Percentiles rank a stretch among this genome's conserved stretches.
phyloP scores from a whole-genome alignment of 1,140 invertebrate genomes.

The Hyles vespertilio region DNA sequence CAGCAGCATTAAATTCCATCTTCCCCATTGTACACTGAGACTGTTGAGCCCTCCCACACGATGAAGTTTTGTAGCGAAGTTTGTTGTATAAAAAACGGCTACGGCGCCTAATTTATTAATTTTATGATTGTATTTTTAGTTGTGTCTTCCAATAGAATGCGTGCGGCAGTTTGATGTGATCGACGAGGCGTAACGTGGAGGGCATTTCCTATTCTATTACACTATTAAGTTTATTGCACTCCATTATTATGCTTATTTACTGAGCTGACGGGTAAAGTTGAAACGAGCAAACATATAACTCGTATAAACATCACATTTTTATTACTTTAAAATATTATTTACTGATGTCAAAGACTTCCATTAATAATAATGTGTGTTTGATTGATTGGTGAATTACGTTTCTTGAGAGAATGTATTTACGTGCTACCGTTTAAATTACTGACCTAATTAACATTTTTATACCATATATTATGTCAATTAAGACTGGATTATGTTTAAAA shows the following conservation, averaged over 20 bases:
- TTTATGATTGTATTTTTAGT: slow-evolving; percentile 42
- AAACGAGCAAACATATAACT: no score
- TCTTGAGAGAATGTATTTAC: no score
- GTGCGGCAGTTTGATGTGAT: slow-evolving; percentile 51
- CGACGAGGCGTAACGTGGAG: slow-evolving; percentile 41
- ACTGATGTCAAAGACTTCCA: no score
- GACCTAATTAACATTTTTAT: no score
- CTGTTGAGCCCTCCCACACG: slow-evolving; percentile 42
- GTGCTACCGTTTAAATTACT: no score
- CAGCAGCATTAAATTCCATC: slow-evolving; percentile 22
- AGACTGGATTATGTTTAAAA: no score
- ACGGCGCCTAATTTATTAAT: slow-evolving; percentile 24
- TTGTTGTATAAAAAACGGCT: slow-evolving; percentile 5
- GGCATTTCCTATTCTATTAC: slow-evolving; percentile 66
- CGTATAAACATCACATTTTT: no score
- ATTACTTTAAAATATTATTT: no score
- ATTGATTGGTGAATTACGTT: no score
- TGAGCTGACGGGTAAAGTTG: no score
- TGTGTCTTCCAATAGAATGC: slow-evolving; percentile 60
- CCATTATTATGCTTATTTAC: slow-evolving; percentile 23
- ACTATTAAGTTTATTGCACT: slow-evolving; percentile 68
- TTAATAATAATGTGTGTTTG: no score
- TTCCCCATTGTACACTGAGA: slow-evolving; percentile 19
- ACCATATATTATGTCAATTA: no score
- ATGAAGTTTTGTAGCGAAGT: slow-evolving; percentile 5